Evolutionary conservation across 2,888 invertebrate species (phyloP).

Genomic region (Drosophila mulleri): DNA sequence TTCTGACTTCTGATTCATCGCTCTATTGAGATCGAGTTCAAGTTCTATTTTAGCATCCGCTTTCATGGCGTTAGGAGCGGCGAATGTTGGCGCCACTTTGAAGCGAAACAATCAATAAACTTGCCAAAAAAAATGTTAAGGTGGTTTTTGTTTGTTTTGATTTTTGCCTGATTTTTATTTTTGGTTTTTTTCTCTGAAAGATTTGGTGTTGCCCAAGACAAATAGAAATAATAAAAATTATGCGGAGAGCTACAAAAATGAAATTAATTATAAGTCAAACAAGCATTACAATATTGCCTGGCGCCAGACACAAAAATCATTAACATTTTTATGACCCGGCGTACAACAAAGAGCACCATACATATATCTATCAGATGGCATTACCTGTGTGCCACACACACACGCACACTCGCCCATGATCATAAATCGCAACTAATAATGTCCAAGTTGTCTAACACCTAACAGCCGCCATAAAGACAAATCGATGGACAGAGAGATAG

Average conservation of each 20-base stretch:
- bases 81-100: slow-evolving; percentile 73
- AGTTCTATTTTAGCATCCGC: slow-evolving; percentile 64
- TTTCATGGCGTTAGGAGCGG: slow-evolving; percentile 55
- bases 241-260: slow-evolving; percentile 57
- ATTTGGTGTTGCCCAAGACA: slow-evolving; percentile 47
- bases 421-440: slow-evolving; percentile 78
- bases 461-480: slow-evolving; percentile 62
- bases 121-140: slow-evolving; percentile 48
- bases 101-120: slow-evolving; percentile 73
- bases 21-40: slow-evolving; percentile 37
- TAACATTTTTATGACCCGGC: slow-evolving; percentile 81
- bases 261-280: slow-evolving; percentile 82
- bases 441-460: slow-evolving; percentile 76
- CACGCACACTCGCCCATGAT: slow-evolving; percentile 17
- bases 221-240: slow-evolving; percentile 55
- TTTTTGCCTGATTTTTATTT: slow-evolving; percentile 14
- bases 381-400: slow-evolving; percentile 63
- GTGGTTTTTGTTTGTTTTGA: slow-evolving; percentile 34
- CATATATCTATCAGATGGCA: slow-evolving; percentile 67
- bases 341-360: slow-evolving; percentile 77
- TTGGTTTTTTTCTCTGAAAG: slow-evolving; percentile 5
- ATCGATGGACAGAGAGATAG: slow-evolving; percentile 31
- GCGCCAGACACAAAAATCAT: slow-evolving; percentile 80
- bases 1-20: slow-evolving; percentile 51
- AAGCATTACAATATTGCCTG: slow-evolving; percentile 79